These are phyloP conservation scores for Platycheirus rosarum DNA, from an alignment of 2,888 invertebrate species.

Conservation along the genomic window DNA sequence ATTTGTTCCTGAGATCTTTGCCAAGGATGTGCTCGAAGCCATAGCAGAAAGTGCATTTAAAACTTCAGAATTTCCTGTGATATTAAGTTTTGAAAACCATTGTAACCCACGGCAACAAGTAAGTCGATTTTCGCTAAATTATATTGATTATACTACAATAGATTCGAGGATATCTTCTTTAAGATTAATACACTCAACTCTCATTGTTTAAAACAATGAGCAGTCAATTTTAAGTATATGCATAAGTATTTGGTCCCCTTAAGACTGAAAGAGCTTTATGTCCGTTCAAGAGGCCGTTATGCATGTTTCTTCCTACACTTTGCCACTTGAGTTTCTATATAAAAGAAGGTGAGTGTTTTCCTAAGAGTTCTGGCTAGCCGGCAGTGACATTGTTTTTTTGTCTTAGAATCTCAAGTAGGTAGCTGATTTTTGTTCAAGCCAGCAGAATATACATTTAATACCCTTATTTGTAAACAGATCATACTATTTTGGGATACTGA, in stretches of 20 bases:
- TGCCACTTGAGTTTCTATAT: slow-evolving; percentile 33
- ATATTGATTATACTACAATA: not conserved
- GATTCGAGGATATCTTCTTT: not conserved
- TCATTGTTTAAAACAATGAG: slow-evolving; percentile 10
- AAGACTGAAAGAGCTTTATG: slow-evolving; percentile 13
- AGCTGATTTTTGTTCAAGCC: too few species aligned
- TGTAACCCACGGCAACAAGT: slow-evolving; percentile 96
- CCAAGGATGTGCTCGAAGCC: slow-evolving; percentile 97
- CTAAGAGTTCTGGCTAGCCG: slow-evolving; percentile 2
- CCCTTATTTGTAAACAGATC: too few species aligned
- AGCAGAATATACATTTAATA: too few species aligned
- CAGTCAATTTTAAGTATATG: slow-evolving; percentile 28
- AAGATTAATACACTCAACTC: not conserved
- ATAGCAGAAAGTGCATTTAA: slow-evolving; percentile 99
- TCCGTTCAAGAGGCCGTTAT: slow-evolving; percentile 12
- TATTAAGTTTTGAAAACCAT: slow-evolving; percentile 98
- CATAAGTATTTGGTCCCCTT: slow-evolving; percentile 17
- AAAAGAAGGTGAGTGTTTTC: slow-evolving; percentile 48
- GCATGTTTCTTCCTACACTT: slow-evolving; percentile 34
- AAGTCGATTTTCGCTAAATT: slow-evolving; percentile 47
- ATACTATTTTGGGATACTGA: too few species aligned
- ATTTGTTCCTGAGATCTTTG: slow-evolving; percentile 97
- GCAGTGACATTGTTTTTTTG: slow-evolving; percentile 10
- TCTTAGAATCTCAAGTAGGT: not conserved
- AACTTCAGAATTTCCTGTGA: slow-evolving; percentile 98